Conservation (phyloP, 2,888 invertebrate genomes). For the Ametastegia equiseti region DNA sequence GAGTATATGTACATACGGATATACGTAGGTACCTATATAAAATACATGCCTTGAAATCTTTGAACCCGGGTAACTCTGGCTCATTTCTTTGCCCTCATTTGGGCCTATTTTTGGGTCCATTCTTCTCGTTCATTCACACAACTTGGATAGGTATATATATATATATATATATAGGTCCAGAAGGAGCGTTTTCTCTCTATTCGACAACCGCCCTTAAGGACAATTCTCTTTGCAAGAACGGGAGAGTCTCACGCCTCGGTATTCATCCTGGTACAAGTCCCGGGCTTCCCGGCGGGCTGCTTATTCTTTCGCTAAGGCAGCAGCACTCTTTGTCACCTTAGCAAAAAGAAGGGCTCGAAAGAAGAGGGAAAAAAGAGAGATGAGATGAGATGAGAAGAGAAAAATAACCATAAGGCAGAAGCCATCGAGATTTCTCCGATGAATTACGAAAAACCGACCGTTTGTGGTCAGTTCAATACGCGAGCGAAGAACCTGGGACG, state of each 20-base stretch:
- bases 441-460: constrained; percentile 41
- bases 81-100: constrained; percentile 37
- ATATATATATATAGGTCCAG: too few species aligned
- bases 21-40: neutral
- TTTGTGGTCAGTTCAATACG: constrained; percentile 43
- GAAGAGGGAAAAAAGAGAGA: constrained; percentile 8
- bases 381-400: neutral
- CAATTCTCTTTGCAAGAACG: constrained; percentile 7
- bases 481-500: too few species aligned
- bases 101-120: constrained; percentile 67
- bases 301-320: constrained; percentile 18
- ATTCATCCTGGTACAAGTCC: constrained; percentile 40
- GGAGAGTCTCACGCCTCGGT: constrained; percentile 45
- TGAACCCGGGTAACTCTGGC: constrained; percentile 15
- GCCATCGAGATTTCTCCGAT: neutral
- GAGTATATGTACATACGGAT: neutral
- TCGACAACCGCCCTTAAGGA: constrained; percentile 10
- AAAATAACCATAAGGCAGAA: constrained; percentile 12
- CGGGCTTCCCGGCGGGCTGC: constrained; percentile 40
- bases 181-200: constrained; percentile 65
- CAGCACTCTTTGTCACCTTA: constrained; percentile 33
- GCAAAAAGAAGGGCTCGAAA: neutral
- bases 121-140: constrained; percentile 66
- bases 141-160: too few species aligned
- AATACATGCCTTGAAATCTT: neutral